phyloP scores from a whole-genome alignment of 2,113 vertebrate genomes.

The Hyla sarda region DNA sequence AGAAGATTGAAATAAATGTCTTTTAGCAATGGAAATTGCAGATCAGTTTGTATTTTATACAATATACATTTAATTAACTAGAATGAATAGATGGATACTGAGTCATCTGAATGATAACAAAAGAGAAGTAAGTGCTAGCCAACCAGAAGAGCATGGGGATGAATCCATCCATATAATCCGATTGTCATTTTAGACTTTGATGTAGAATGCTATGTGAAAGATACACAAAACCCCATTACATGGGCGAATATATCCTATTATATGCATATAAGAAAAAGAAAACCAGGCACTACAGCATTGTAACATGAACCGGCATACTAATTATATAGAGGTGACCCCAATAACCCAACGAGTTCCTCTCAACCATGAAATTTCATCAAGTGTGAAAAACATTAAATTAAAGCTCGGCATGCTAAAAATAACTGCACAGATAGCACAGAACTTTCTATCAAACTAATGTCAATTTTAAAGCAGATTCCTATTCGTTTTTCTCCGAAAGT shows the following conservation, averaged over 20 bases:
- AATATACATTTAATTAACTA: constrained; percentile 50
- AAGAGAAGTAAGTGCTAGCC: not conserved
- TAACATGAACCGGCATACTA: not conserved
- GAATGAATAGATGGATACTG: constrained; percentile 31
- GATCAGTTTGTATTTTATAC: constrained; percentile 47
- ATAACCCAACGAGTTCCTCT: not conserved
- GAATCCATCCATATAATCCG: constrained; percentile 42
- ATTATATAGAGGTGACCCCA: not conserved
- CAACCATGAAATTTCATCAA: not conserved
- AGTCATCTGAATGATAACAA: constrained; percentile 37
- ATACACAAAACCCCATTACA: constrained; percentile 19
- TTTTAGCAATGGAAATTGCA: constrained; percentile 17
- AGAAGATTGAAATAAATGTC: constrained; percentile 30
- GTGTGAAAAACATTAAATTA: not conserved
- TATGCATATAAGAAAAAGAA: constrained; percentile 3
- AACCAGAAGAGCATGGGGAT: constrained; percentile 27
- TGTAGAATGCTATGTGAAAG: constrained; percentile 22
- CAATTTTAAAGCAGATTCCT: no score
- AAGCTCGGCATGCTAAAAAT: not conserved
- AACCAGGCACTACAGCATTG: not conserved
- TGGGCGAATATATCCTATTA: constrained; percentile 16
- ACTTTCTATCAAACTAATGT: not conserved
- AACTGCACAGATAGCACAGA: not conserved
- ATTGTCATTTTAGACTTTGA: constrained; percentile 45
- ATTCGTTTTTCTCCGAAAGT: no score